Base-by-base conservation (phyloP, 2,888 invertebrate genomes). In the Chirona hameri region DNA sequence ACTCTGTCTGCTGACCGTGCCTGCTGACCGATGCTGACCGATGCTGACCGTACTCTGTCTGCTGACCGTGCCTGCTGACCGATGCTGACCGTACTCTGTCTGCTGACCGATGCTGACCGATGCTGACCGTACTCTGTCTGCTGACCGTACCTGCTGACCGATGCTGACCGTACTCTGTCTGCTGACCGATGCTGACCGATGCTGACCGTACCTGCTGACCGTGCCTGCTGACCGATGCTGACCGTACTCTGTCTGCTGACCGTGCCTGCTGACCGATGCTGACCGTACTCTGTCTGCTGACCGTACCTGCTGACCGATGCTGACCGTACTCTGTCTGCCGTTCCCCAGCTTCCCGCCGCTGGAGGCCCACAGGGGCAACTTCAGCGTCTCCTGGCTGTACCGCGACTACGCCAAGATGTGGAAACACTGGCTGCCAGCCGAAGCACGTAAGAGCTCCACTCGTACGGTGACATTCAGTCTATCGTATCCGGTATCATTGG, bases 331-430 rank as follows among this genome's bases (percentile, higher is more conserved):
- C 39, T 52, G 52, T 27, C 81, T 76, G n/a, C 84, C 90, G 88
- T 85, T 88, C 0, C 84, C 24, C 85, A 89, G 89, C 84, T 90
- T 89, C 84, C 89, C 90, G 0, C 89, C 89, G 27, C 88, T 88
- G 31, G 88, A 87, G 82, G 87, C 88, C 52, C 85, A 85, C 0
- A 86, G 85, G n/a, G 87, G 86, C 0, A 86, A 88, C 27, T 84
- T 88, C 52, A 86, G 87, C 46, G 87, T 89, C 29, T 85, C 86
- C 3, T 91, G 91, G 90, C 86, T 90, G 46, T 91, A 90, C 85
- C 86, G 88, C 12, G 88, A 88, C 12, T 86, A 90, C 18, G 87
- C 87, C 14, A 85, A 88, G 21, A 86, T 87, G 76, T 90, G 90
- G 89, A 85, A 86, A 12, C 86, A 86, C 27, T 90, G 88, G 89